phyloP scores from a whole-genome alignment of 2,888 invertebrate species.

The Mechanitis messenoides region DNA sequence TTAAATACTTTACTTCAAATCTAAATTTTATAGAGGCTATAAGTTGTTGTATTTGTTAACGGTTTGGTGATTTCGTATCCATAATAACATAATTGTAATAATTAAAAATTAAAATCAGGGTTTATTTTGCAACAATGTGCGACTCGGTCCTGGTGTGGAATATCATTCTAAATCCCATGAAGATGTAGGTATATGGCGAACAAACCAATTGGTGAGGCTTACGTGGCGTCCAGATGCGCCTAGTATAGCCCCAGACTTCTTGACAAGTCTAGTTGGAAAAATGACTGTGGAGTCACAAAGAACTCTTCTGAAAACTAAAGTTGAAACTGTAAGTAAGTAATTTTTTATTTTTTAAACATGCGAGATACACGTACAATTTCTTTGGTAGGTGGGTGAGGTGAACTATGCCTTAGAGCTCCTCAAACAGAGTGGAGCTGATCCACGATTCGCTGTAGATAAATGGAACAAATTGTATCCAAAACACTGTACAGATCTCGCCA shows the following conservation, averaged over 20 bases:
- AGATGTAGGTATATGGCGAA: conserved; percentile 77
- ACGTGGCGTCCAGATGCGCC: conserved; percentile 50
- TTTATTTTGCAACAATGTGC: conserved; percentile 64
- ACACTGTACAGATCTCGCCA: conserved; percentile 51
- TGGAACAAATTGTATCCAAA: conserved; percentile 55
- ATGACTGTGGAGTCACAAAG: conserved; percentile 42
- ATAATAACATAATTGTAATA: no score
- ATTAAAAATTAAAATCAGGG: conserved; percentile 48
- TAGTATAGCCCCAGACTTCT: conserved; percentile 47
- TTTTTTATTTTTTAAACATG: not conserved
- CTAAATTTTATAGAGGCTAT: not conserved
- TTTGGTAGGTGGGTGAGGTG: conserved; percentile 47
- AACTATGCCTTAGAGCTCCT: conserved; percentile 57
- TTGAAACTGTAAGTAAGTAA: conserved; percentile 26
- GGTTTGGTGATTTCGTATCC: conserved; percentile 1
- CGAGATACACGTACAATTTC: not conserved
- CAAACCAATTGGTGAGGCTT: conserved; percentile 61
- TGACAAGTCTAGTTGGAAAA: conserved; percentile 32
- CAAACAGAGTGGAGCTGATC: conserved; percentile 47
- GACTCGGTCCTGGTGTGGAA: conserved; percentile 77
- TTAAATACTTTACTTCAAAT: not conserved
- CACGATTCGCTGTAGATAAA: conserved; percentile 43
- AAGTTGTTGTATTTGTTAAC: not conserved
- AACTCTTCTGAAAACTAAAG: conserved; percentile 32
- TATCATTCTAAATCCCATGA: conserved; percentile 56